A percentile compares a stretch with the other conserved stretches of the same genome.
Conservation (phyloP, 2,113 vertebrate genomes). For the Aspidoscelis tigris region DNA sequence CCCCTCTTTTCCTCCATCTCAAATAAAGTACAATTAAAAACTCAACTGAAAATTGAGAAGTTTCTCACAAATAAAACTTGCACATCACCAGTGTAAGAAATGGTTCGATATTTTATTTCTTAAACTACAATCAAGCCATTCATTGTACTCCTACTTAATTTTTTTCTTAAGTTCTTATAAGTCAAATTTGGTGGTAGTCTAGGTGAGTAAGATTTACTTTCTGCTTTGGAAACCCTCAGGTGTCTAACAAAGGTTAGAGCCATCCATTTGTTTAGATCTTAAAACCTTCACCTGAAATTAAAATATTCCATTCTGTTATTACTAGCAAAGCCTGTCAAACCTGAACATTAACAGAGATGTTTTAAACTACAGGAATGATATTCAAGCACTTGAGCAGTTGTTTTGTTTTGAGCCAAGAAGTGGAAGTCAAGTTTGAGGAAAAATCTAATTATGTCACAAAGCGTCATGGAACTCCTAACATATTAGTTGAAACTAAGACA, state of each 20-base stretch:
- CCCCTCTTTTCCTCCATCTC: not conserved
- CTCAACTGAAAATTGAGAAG: not conserved
- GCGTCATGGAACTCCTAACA: not conserved
- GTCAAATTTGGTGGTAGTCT: not conserved
- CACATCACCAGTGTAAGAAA: not conserved
- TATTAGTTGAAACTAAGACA: not conserved
- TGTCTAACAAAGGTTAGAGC: not conserved
- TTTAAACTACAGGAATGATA: not conserved
- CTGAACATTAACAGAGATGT: not conserved
- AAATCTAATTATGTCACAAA: not conserved
- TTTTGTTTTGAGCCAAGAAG: not conserved
- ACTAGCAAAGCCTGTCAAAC: rapidly evolving
- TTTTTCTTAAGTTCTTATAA: not conserved
- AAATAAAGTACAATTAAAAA: not conserved
- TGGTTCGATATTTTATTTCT: not conserved
- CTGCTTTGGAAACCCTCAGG: not conserved
- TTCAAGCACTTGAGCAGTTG: not conserved
- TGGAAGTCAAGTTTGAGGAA: not conserved
- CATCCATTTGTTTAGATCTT: not conserved
- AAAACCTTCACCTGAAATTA: conserved; percentile 7
- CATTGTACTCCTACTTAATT: not conserved
- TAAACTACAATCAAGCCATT: not conserved
- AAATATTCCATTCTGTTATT: conserved; percentile 9
- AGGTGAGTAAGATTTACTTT: not conserved
- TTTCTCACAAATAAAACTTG: not conserved